Evolutionary conservation across 2,888 invertebrate species (phyloP).

Genomic region (Mythimna ferrago): DNA sequence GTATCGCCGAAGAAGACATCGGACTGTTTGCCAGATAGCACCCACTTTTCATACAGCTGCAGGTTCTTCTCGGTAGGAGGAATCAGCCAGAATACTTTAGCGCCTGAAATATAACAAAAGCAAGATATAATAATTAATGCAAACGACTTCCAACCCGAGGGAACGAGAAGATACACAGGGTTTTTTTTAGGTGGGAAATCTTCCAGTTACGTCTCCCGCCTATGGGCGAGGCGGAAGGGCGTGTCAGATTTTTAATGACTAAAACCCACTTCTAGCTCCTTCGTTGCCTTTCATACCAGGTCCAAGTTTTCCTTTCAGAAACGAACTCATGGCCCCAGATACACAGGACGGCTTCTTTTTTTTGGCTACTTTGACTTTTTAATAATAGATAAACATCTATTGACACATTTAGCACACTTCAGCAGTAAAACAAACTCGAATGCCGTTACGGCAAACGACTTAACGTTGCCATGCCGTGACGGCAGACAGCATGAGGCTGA

Average conservation of each 20-base stretch:
- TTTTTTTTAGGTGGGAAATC: too few relatives aligned
- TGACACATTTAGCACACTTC: too few relatives aligned
- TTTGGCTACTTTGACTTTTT: background rate
- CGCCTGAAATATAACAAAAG: constrained; percentile 91
- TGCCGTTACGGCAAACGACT: too few relatives aligned
- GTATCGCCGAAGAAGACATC: constrained; percentile 99
- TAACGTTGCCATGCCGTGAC: too few relatives aligned
- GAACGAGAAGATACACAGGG: background rate
- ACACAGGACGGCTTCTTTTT: background rate
- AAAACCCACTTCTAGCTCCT: too few relatives aligned
- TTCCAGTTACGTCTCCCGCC: too few relatives aligned
- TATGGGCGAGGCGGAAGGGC: too few relatives aligned
- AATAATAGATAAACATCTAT: background rate
- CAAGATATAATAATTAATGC: background rate
- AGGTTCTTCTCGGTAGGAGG: constrained; percentile 99
- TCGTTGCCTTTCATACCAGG: too few relatives aligned
- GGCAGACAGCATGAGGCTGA: too few relatives aligned
- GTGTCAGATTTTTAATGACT: too few relatives aligned
- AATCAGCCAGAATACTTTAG: constrained; percentile 99
- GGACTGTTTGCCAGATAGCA: constrained; percentile 97
- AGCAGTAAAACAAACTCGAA: too few relatives aligned
- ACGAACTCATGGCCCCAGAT: background rate
- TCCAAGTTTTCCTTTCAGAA: too few relatives aligned
- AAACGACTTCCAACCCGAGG: background rate
- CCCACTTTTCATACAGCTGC: constrained; percentile 98